Conservation (phyloP, 2,113 vertebrate species). For the Tonatia bakeri region DNA sequence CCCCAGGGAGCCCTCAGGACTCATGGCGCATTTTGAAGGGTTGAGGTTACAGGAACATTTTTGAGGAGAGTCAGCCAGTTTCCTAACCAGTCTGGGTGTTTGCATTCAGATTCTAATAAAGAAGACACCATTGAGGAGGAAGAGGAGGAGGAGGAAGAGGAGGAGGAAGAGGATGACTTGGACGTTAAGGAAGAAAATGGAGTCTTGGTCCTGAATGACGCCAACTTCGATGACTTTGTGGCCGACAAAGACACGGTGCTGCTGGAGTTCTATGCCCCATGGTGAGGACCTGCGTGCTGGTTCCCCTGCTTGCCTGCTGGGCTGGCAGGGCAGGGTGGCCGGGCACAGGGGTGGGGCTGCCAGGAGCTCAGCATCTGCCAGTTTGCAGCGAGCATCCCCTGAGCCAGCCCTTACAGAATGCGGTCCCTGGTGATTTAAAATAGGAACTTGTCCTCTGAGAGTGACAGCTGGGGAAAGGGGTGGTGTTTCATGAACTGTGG, state of each 20-base stretch:
- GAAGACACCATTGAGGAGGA: constrained; percentile 55
- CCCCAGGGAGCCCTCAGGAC: background rate
- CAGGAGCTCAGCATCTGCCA: background rate
- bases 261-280: constrained; percentile 96
- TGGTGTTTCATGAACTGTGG: no score
- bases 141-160: constrained; percentile 72
- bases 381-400: rapidly evolving
- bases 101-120: constrained; percentile 70
- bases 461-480: background rate
- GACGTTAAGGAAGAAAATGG: constrained; percentile 96
- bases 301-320: rapidly evolving
- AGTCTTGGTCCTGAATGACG: constrained; percentile 89
- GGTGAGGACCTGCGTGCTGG: constrained; percentile 77
- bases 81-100: background rate
- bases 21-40: rapidly evolving
- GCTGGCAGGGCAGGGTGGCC: rapidly evolving
- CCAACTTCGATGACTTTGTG: constrained; percentile 92
- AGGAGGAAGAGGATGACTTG: constrained; percentile 74
- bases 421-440: background rate
- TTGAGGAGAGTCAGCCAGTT: background rate
- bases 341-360: background rate
- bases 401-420: background rate
- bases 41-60: background rate
- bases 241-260: constrained; percentile 92
- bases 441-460: background rate